phyloP scores from a whole-genome alignment of 2,797 vertebrate species.

The Florisuga fusca region DNA sequence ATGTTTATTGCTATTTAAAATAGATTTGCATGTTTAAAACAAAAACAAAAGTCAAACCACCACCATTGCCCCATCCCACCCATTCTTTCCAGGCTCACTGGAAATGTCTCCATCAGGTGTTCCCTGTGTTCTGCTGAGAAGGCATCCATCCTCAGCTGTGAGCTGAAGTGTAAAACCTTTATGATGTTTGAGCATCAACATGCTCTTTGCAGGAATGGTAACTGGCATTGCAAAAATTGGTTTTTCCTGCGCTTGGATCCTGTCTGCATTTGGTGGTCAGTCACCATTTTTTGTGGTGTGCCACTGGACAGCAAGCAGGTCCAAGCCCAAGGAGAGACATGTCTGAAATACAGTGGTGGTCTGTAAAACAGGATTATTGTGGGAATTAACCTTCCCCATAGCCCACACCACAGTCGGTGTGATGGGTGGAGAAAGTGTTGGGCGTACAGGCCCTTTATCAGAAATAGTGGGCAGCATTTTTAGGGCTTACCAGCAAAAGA shows the following conservation, averaged over 20 bases:
- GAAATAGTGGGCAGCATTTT: slow-evolving; percentile 3
- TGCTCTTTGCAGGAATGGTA: not conserved
- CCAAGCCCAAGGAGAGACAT: not conserved
- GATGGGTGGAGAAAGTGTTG: not conserved
- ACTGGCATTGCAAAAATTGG: not conserved
- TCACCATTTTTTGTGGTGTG: not conserved
- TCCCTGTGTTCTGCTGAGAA: not conserved
- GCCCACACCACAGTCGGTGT: not conserved
- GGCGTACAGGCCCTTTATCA: not conserved
- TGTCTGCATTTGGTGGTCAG: not conserved
- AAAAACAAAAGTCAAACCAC: not conserved
- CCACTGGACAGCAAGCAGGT: not conserved
- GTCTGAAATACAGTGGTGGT: not conserved
- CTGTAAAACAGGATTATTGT: not conserved
- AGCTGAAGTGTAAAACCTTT: not conserved
- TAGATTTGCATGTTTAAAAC: not conserved
- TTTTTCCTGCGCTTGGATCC: not conserved
- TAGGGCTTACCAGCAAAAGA: slow-evolving; percentile 34
- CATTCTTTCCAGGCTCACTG: not conserved
- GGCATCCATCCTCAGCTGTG: not conserved
- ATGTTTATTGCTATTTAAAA: not conserved
- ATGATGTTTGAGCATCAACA: accelerated
- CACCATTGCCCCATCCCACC: not conserved
- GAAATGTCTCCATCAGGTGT: not conserved
- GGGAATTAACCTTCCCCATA: not conserved